Base-by-base conservation (phyloP, 2,888 invertebrate genomes). In the Cremastinae sp. region DNA sequence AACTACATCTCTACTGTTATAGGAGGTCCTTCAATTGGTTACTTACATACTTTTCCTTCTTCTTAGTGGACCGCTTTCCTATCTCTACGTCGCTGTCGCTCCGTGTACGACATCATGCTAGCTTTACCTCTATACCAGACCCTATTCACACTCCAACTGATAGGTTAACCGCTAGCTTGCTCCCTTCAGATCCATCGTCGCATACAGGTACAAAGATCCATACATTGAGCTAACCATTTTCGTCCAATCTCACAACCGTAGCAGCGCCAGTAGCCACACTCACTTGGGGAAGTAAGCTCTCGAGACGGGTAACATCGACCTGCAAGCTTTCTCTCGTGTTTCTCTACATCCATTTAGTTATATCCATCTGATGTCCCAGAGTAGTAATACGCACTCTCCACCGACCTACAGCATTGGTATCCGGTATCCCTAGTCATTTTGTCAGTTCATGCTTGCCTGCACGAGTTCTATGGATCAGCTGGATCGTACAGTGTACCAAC, bases 121-220 rank as follows among this genome's bases (percentile, higher is more conserved):
- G 66, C 53, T 64, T 64, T 83, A 82, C 78, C 78, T 81, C 81
- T 80, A 81, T 80, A 83, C 80, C 79, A 78, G 79, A 81, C 81
- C 85, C 86, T 81, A 87, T 86, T 86, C 85, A 84, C 84, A 80
- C 84, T 83, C 81, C 79, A 81, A 79, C 81, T 80, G 84, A 83
- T 83, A 79, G 84, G 83, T 84, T 85, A 85, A 85, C 86, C 85
- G 81, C 81, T 80, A 74, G 64, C 78, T 78, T 51, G 16, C 66
- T 66, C 66, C 70, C 76, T 66, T 65, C 41, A 61, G 20, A 51
- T 12, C 66, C 56, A 56, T 71, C 51, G 58, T 49, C 49, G 58
- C 22, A 37, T 37, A 41, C 43, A 39, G 18, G 35, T 53, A 45
- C 35, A 45, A 51, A 37, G 3, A 53, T 62, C 20, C 51, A 51